phyloP scores from a whole-genome alignment of 2,113 vertebrate genomes.

The Sakesphorus luctuosus region DNA sequence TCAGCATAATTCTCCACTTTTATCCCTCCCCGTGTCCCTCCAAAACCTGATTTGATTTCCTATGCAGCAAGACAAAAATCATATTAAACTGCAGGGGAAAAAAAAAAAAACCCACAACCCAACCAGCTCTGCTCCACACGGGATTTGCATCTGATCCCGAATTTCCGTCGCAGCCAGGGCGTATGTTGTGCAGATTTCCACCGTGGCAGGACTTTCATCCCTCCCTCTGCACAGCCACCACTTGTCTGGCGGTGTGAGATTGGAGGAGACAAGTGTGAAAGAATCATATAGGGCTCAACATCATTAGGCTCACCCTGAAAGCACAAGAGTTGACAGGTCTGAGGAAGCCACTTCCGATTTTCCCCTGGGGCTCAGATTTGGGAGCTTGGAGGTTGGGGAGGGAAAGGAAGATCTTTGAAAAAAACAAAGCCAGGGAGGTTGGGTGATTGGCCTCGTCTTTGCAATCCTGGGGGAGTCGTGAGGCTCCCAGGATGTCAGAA shows the following conservation, averaged over 20 bases:
- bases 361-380: conserved; percentile 43
- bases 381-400: conserved; percentile 14
- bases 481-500: neutral
- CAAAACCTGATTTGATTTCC: conserved; percentile 11
- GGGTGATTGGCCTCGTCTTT: neutral
- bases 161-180: neutral
- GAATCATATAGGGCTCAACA: conserved; percentile 66
- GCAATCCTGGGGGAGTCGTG: neutral
- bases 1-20: conserved; percentile 1
- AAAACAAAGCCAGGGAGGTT: neutral
- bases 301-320: conserved; percentile 63
- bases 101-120: neutral
- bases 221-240: conserved; percentile 36
- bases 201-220: conserved; percentile 14
- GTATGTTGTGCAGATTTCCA: neutral
- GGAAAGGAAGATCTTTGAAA: neutral
- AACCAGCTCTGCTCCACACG: neutral
- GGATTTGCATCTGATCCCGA: conserved; percentile 39
- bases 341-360: conserved; percentile 29
- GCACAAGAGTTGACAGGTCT: conserved; percentile 64
- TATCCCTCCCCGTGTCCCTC: neutral
- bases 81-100: neutral
- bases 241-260: conserved; percentile 50
- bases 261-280: conserved; percentile 76
- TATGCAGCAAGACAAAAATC: conserved; percentile 28